Evolutionary conservation across 2,888 invertebrate species (phyloP).

Genomic region (Melipona beecheii): DNA sequence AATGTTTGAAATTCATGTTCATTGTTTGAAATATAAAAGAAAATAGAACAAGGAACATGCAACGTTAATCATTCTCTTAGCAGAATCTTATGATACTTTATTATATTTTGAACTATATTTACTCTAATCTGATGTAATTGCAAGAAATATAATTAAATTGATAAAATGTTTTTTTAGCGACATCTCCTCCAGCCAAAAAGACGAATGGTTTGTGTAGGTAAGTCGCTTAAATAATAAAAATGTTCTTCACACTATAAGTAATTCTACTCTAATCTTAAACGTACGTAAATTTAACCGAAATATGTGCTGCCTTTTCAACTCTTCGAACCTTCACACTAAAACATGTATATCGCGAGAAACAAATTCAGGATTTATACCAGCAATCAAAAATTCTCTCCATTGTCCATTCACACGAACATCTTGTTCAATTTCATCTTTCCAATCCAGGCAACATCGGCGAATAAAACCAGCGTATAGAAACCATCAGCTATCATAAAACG

Average conservation of each 20-base stretch:
- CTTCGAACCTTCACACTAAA: background rate
- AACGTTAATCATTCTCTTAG: background rate
- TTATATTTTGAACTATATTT: background rate
- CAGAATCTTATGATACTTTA: background rate
- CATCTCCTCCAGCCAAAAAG: constrained; percentile 89
- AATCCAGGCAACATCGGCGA: background rate
- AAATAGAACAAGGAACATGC: background rate
- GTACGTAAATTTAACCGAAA: background rate
- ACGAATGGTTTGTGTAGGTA: constrained; percentile 95
- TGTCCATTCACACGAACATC: background rate
- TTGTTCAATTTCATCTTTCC: background rate
- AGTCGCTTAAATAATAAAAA: constrained; percentile 69
- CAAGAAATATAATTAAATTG: background rate
- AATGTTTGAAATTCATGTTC: background rate
- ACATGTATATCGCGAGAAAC: background rate
- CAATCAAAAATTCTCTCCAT: background rate
- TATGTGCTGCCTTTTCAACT: constrained; percentile 8
- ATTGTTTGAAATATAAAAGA: background rate
- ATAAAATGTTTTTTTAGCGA: constrained; percentile 77
- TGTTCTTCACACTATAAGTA: background rate
- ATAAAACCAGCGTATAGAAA: background rate
- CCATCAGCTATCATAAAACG: background rate
- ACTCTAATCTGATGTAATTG: background rate
- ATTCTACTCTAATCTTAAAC: background rate
- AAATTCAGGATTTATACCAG: background rate